Evolutionary conservation across 1,140 invertebrate genomes (phyloP), one percentile per base, ranked within the genome.

Genomic region (Liolophura sinensis): DNA sequence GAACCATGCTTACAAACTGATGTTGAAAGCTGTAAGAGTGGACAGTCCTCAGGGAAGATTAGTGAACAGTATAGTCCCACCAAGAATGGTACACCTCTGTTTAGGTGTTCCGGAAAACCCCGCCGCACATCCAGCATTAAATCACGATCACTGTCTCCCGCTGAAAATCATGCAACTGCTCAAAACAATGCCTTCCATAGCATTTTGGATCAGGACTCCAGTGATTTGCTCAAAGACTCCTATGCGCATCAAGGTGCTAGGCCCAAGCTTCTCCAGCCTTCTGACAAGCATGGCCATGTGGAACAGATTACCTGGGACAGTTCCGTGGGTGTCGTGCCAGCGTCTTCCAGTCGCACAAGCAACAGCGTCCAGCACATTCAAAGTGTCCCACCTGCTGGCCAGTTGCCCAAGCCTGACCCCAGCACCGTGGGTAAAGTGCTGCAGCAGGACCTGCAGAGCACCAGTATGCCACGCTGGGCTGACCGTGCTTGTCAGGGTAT

Each of bases 401-500:
- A 67, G 57, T 49, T 60, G 62, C 54, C 51, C 68, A 65, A 63
- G 27, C 63, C 64, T 20, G 27, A 40, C 46, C 20, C 60, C 40
- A 64, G 56, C 59, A 69, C 18, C 18, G 27, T 18, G 31, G 60
- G 60, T 48, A 61, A 49, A 51, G 67, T 49, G 50, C 69, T 55
- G 46, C 48, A 24, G 54, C 31, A 24, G 60, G 48, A 55, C 47
- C 18, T 54, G 40, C 51, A 40, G 55, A 16, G 22, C 31, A 24
- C 18, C 6, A 59, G 51, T 51, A 68, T 71, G n/a, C 77, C 71
- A 50, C 74, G 82, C n/a, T 85, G 83, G 82, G 80, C 78, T 7
- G 81, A 81, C 65, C 78, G 78, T 40, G 78, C 82, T 46, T 67
- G 75, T 67, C 71, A 77, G 48, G 76, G 84, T 56, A 73, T 85